A percentile compares a stretch with the other conserved stretches of the same genome.
Evolutionary conservation across 2,797 vertebrate genomes (phyloP).

Genomic region (Mycteria americana): DNA sequence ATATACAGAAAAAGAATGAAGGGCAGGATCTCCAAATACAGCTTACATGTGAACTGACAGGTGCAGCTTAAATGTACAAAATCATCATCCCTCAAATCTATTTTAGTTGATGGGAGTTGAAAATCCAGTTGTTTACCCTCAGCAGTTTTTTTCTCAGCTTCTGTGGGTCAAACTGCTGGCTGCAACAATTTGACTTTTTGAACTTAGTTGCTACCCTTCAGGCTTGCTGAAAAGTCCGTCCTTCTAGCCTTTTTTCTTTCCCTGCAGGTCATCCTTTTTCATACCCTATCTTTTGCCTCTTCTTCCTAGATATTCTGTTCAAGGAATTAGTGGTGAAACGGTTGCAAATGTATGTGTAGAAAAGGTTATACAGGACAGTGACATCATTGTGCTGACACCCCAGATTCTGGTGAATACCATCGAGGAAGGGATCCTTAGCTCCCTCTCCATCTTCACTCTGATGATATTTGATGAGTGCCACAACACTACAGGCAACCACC

Average conservation of each 20-base stretch:
- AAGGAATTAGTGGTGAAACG: constrained; percentile 75
- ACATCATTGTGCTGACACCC: constrained; percentile 80
- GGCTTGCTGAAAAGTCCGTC: neutral
- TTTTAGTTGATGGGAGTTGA: neutral
- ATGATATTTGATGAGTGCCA: constrained; percentile 85
- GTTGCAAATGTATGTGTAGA: constrained; percentile 43
- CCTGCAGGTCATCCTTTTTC: neutral
- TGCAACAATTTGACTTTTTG: neutral
- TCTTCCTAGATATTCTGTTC: constrained; percentile 68
- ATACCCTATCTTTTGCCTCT: neutral
- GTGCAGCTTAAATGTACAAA: neutral
- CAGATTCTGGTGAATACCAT: constrained; percentile 82
- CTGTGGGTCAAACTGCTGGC: neutral
- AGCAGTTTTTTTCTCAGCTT: neutral
- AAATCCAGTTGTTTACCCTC: neutral
- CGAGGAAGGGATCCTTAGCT: constrained; percentile 54
- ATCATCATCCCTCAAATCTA: neutral
- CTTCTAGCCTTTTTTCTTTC: neutral
- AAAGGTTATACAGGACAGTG: constrained; percentile 61
- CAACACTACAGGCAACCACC: constrained; percentile 79
- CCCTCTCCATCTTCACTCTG: constrained; percentile 77
- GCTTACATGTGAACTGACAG: neutral
- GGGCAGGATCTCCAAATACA: neutral
- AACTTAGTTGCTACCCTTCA: neutral
- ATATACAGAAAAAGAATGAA: neutral